Evolutionary conservation across 2,113 vertebrate species (phyloP), one percentile per base, ranked within the genome.

Genomic region (Odontesthes bonariensis): DNA sequence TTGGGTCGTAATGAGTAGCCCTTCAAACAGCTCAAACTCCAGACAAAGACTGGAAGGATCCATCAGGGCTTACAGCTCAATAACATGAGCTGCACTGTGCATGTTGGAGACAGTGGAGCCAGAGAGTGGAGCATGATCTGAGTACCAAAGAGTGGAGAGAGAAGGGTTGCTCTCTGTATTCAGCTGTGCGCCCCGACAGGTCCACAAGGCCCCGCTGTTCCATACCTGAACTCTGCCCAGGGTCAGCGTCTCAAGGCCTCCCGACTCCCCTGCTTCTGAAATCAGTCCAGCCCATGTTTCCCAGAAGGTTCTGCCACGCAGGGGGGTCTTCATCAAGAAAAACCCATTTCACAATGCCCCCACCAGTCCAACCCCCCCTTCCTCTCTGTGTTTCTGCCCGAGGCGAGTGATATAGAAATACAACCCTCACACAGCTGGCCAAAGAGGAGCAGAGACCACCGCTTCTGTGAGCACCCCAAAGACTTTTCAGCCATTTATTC

Each of bases 261-360:
- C 68, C 4, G 60, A 79, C 35, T 8, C 31, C 20, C 23, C 63
- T 6, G 2, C 17, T 5, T 42, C 46, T 63, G 40, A 69, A 27
- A 77, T 38, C 52, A 42, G 38, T 33, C n/a, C 12, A n/a, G 67
- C 47, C 33, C 32, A 32, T 69, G 80, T 74, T 66, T 35, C 46
- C 40, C 40, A 31, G 42, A 31, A n/a, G 54, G 64, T 66, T 66
- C 84, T 81, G 80, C 55, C 89, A 83, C 71, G 85, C 79, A 69
- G 14, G 33, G 23, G 63, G 57, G 69, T 80, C 80, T 79, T 67
- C 67, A 23, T 44, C 12, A 60, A 86, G 35, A 38, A 38, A 38
- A 38, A 38, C 35, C 35, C 6, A 10, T 38, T 38, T 38, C 35
- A 38, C n/a, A n/a, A n/a, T n/a, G n/a, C n/a, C n/a, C n/a, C n/a